Evolutionary conservation across 1,140 invertebrate genomes (phyloP).

Genomic region (Phymastichus coffea): DNA sequence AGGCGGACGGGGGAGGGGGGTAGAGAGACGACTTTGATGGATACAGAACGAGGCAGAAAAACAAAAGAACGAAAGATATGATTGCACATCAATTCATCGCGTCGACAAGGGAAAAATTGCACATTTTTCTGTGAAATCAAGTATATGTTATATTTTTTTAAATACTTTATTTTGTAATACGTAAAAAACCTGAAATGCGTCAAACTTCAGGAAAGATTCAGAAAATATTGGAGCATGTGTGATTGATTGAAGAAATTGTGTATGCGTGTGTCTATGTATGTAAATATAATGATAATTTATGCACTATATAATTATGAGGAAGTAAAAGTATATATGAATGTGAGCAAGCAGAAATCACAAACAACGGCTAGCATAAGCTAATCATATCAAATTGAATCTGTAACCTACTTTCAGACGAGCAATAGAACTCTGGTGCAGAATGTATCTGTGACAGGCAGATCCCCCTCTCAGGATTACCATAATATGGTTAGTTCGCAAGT

Average conservation of each 20-base stretch:
- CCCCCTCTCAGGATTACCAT: conserved; percentile 60
- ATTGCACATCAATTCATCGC: not conserved
- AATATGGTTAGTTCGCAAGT: conserved; percentile 59
- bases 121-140: too few relatives aligned
- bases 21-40: too few relatives aligned
- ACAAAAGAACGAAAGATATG: not conserved
- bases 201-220: too few relatives aligned
- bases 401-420: conserved; percentile 60
- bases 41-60: not conserved
- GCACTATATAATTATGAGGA: conserved; percentile 1
- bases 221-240: not conserved
- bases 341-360: conserved; percentile 31
- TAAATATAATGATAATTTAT: not conserved
- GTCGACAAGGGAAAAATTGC: not conserved
- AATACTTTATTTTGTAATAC: too few relatives aligned
- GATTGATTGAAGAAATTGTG: not conserved
- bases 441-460: conserved; percentile 61
- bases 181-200: conserved; percentile 24
- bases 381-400: conserved; percentile 55
- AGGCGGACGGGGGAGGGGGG: too few relatives aligned
- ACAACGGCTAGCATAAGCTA: conserved; percentile 32
- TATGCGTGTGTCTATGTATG: not conserved
- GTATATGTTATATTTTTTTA: too few relatives aligned
- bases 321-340: conserved; percentile 8
- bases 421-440: conserved; percentile 61